Conservation (phyloP, 2,888 invertebrate genomes). For the Eueremaeus valkanovi region DNA sequence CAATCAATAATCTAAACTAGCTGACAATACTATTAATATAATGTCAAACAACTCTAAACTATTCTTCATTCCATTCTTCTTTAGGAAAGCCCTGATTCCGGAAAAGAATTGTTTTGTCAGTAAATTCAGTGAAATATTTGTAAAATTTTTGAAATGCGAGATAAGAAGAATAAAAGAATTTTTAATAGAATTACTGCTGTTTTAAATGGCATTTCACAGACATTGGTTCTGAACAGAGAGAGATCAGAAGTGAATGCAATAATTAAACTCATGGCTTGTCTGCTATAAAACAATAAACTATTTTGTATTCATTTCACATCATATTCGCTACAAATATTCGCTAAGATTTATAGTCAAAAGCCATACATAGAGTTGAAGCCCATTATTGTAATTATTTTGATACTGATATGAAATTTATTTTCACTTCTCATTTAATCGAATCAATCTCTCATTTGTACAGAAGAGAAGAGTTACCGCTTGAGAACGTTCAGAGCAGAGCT, state of each 20-base stretch:
- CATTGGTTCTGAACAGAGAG: no score
- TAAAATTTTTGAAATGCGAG: not conserved
- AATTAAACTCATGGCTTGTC: not conserved
- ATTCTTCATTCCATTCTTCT: no score
- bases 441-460: conserved; percentile 29
- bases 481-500: not conserved
- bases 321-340: conserved; percentile 1
- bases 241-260: no score
- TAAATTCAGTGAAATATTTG: not conserved
- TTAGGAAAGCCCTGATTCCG: no score
- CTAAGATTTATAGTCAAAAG: not conserved
- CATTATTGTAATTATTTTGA: conserved; percentile 31
- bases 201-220: not conserved
- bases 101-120: no score
- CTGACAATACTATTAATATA: no score
- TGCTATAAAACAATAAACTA: not conserved
- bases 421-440: conserved; percentile 32
- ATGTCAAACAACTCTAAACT: no score
- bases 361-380: not conserved
- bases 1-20: no score
- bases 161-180: not conserved
- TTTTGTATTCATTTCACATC: conserved; percentile 10
- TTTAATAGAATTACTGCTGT: not conserved
- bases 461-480: not conserved
- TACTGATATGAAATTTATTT: conserved; percentile 28